Percentiles rank a stretch among this genome's conserved stretches.
These are phyloP conservation scores for Siderastrea radians DNA, from an alignment of 92 coral and sea anemone species.

Conservation along the genomic window DNA sequence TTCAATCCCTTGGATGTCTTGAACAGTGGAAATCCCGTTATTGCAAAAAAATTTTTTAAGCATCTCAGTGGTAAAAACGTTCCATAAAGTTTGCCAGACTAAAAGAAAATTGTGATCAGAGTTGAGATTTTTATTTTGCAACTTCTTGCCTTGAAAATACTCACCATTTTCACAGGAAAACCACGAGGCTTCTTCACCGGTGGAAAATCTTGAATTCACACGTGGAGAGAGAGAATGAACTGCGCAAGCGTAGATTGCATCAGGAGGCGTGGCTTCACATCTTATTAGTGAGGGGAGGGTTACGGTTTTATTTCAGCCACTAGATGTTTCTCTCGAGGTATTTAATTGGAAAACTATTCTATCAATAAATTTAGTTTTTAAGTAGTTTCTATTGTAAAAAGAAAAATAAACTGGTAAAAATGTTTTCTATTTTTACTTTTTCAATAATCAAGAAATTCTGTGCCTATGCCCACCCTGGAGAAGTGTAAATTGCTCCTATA, in stretches of 20 bases:
- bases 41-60: background rate
- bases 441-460: too few species aligned
- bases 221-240: conserved; percentile 16
- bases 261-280: conserved; percentile 10
- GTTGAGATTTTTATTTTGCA: background rate
- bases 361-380: too few species aligned
- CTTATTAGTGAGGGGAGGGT: background rate
- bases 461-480: conserved; percentile 2
- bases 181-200: background rate
- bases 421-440: too few species aligned
- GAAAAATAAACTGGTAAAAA: background rate
- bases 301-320: too few species aligned
- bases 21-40: background rate
- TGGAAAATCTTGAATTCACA: conserved; percentile 17
- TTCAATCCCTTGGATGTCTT: too few species aligned
- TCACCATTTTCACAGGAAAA: conserved; percentile 41
- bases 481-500: background rate
- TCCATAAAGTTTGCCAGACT: background rate
- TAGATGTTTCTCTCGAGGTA: background rate
- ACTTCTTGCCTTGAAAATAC: conserved; percentile 1
- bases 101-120: background rate
- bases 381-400: too few species aligned
- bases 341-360: background rate
- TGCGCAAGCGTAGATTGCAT: conserved; percentile 34
- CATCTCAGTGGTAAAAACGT: background rate